phyloP scores from a whole-genome alignment of 2,113 vertebrate species.

The Cnemophilus loriae region DNA sequence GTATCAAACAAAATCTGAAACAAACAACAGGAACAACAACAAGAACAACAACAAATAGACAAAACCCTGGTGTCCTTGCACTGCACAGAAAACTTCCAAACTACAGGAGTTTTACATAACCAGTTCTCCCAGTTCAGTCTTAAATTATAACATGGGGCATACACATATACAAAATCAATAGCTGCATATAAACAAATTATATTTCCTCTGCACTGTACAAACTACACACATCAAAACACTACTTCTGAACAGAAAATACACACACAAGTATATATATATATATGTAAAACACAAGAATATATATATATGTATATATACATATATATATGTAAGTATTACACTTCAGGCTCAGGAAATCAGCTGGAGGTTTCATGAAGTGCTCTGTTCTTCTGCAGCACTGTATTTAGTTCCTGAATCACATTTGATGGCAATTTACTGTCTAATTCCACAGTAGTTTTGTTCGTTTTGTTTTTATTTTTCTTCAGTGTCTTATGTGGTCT shows the following conservation, averaged over 20 bases:
- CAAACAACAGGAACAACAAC: neutral
- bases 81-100: neutral
- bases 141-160: neutral
- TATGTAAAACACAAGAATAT: neutral
- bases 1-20: neutral
- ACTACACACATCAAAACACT: neutral
- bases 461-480: conserved; percentile 48
- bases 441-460: conserved; percentile 25
- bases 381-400: conserved; percentile 81
- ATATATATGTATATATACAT: no score
- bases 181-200: neutral
- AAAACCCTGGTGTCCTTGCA: neutral
- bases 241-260: neutral
- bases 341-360: neutral
- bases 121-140: neutral
- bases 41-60: neutral
- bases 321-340: neutral
- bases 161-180: neutral
- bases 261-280: fast-evolving
- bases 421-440: conserved; percentile 75
- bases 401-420: conserved; percentile 85
- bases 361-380: conserved; percentile 40
- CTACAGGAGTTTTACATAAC: neutral
- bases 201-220: conserved; percentile 24
- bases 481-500: conserved; percentile 5